Conservation (phyloP, 1,140 invertebrate genomes). For the Drosophila triauraria region DNA sequence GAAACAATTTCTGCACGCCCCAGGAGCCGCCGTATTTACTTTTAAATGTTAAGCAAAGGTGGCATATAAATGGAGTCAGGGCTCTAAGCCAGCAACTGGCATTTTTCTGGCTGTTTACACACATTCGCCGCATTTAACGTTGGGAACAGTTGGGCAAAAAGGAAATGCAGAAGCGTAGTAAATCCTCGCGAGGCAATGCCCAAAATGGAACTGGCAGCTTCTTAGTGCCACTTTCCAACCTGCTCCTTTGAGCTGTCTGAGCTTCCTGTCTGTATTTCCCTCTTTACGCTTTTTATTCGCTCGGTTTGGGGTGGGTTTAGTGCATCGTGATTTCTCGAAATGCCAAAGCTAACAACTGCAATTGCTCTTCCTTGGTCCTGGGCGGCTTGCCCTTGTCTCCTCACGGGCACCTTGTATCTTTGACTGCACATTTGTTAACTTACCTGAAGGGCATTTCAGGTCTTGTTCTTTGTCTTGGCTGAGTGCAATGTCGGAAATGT, state of each 20-base stretch:
- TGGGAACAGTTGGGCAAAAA: conserved; percentile 2
- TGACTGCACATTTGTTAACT: conserved; percentile 84
- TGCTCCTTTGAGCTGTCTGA: conserved; percentile 66
- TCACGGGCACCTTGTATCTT: conserved; percentile 69
- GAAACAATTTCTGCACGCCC: conserved; percentile 38
- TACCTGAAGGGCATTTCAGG: conserved; percentile 80
- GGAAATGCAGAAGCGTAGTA: conserved; percentile 45
- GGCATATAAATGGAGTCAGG: conserved; percentile 30
- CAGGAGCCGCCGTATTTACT: conserved; percentile 55
- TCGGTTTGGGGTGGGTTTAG: conserved; percentile 58
- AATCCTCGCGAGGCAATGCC: conserved; percentile 59
- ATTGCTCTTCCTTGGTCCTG: conserved; percentile 56
- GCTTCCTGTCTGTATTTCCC: conserved; percentile 23
- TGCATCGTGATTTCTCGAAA: conserved; percentile 77
- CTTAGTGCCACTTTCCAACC: conserved; percentile 51
- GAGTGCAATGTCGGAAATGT: conserved; percentile 35
- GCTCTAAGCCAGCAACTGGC: conserved; percentile 45
- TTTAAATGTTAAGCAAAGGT: conserved; percentile 41
- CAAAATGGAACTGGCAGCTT: conserved; percentile 65
- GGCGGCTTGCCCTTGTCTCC: conserved; percentile 38
- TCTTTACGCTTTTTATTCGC: conserved; percentile 14
- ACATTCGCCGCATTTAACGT: conserved; percentile 41
- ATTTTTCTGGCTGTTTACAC: conserved; percentile 56
- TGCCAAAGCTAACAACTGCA: conserved; percentile 77
- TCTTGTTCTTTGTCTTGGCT: conserved; percentile 53